A percentile compares a stretch with the other conserved stretches of the same genome.
Evolutionary conservation across 2,113 vertebrate genomes (phyloP).

Genomic region (Pleuronectes platessa): DNA sequence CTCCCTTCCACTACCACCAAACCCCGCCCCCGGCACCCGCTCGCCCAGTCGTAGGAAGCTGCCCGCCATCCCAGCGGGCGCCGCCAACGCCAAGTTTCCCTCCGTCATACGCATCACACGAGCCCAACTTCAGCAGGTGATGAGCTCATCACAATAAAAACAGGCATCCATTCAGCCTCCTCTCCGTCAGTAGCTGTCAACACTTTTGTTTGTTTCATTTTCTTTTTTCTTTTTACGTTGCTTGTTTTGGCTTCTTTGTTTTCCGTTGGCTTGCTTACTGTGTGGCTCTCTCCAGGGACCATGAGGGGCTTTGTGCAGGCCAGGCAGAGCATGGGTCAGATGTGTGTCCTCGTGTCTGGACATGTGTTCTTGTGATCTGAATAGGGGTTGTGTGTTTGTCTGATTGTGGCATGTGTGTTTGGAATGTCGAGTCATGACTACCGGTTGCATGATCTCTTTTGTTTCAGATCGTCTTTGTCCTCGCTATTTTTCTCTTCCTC

Average conservation of each 20-base stretch:
- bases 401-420: constrained; percentile 74
- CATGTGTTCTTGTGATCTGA: constrained; percentile 68
- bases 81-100: constrained; percentile 87
- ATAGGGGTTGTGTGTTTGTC: constrained; percentile 69
- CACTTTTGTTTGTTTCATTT: constrained; percentile 23
- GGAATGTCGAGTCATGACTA: constrained; percentile 79
- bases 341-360: constrained; percentile 60
- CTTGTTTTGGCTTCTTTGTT: constrained; percentile 59
- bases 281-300: constrained; percentile 66
- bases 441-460: constrained; percentile 79
- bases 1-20: constrained; percentile 78
- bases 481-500: constrained; percentile 79
- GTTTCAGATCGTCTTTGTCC: constrained; percentile 83
- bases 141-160: constrained; percentile 60
- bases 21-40: constrained; percentile 68
- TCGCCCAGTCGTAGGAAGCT: constrained; percentile 88
- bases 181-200: constrained; percentile 34
- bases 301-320: constrained; percentile 63
- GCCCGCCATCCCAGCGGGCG: constrained; percentile 87
- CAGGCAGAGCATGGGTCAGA: constrained; percentile 77
- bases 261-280: constrained; percentile 48
- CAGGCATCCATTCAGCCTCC: constrained; percentile 27
- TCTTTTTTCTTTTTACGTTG: constrained; percentile 45
- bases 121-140: constrained; percentile 94
- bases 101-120: constrained; percentile 93